Evolutionary conservation across 2,888 invertebrate species (phyloP).

Genomic region (Frankliniella fusca): DNA sequence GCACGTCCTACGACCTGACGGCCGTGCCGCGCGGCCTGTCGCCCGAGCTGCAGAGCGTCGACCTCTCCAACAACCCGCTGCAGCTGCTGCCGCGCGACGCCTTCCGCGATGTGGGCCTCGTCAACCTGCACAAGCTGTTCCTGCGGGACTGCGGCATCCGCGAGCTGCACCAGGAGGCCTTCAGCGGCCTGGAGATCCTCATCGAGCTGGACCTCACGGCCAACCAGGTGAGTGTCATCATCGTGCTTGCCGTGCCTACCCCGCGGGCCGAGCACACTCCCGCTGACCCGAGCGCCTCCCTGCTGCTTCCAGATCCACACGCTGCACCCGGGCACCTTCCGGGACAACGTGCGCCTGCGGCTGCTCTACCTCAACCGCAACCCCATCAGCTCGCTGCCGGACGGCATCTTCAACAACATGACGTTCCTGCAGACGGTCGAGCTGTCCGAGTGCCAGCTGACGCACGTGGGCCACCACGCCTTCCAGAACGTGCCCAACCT

Average conservation of each 20-base stretch:
- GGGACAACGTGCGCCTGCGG: slow-evolving; percentile 64
- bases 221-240: slow-evolving; percentile 51
- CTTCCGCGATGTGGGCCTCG: slow-evolving; percentile 64
- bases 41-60: slow-evolving; percentile 59
- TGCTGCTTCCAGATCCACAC: slow-evolving; percentile 37
- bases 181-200: slow-evolving; percentile 57
- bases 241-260: too few relatives aligned
- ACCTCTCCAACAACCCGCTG: slow-evolving; percentile 67
- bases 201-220: slow-evolving; percentile 72
- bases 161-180: slow-evolving; percentile 68
- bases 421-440: slow-evolving; percentile 70
- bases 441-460: slow-evolving; percentile 69
- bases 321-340: slow-evolving; percentile 57
- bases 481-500: slow-evolving; percentile 67
- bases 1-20: slow-evolving; percentile 61
- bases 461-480: slow-evolving; percentile 63
- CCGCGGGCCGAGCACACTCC: too few relatives aligned
- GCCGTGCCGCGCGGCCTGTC: slow-evolving; percentile 70
- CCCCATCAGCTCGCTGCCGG: slow-evolving; percentile 65
- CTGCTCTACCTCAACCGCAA: slow-evolving; percentile 72
- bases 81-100: slow-evolving; percentile 62
- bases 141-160: slow-evolving; percentile 69
- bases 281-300: too few relatives aligned
- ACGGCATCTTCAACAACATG: slow-evolving; percentile 71
- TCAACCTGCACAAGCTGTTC: slow-evolving; percentile 76